Evolutionary conservation across 1,140 invertebrate genomes (phyloP), one percentile per base, ranked within the genome.

Genomic region (Halyomorpha halys): DNA sequence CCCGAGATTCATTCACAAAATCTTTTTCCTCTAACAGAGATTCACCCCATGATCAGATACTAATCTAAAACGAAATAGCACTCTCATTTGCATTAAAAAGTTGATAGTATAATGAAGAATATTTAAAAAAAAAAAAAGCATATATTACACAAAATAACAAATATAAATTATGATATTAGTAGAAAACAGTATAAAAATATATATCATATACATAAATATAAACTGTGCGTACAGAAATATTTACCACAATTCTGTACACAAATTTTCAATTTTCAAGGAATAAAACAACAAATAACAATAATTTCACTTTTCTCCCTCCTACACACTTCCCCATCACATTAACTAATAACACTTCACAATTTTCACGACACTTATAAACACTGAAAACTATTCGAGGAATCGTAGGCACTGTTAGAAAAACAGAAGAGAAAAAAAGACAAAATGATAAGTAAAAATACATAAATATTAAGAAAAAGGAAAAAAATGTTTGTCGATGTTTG

Each of bases 401-500:
- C 39, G 63, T 27, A 56, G 63, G 34, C 63, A 65, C 63, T 65
- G 63, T 60, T 59, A 60, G 45, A 44, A 44, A 44, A 56, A 64
- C n/a, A 65, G 60, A 60, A 64, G n/a, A 64, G 16, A 51, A 25
- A 34, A 49, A n/a, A 21, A 49, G 9, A 49, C 47, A 49, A 4
- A 49, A 49, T 49, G 21, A 49, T 18, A 49, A 49, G n/a, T 49
- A 19, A 49, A 49, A 49, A 49, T 19, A 49, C 21, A 18, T 49
- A 9, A 49, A 49, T 19, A 49, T 19, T 11, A 47, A 47, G 45
- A n/a, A n/a, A 49, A 21, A 49, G n/a, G n/a, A n/a, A 2, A 49
- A 19, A 49, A 21, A 11, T 39, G 13, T 39, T 11, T 39, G 4
- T 13, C 34, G 27, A 30, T 8, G 34, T 39, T 39, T 39, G 34